Evolutionary conservation across 2,888 invertebrate genomes (phyloP).

Genomic region (Himalopsyche japonica): DNA sequence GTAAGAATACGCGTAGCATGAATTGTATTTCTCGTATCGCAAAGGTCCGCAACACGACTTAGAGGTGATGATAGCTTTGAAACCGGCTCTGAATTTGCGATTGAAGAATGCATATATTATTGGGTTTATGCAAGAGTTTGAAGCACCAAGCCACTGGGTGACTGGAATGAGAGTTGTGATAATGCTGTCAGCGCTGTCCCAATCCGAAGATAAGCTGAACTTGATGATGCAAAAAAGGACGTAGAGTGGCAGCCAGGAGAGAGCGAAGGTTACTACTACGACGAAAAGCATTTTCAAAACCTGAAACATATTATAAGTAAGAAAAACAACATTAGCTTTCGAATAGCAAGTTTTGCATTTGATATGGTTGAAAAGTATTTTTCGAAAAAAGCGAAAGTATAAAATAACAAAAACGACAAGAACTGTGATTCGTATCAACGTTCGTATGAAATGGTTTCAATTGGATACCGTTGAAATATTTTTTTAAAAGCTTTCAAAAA

Average conservation of each 20-base stretch:
- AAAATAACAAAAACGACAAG: too few relatives aligned
- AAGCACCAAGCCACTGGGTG: constrained; percentile 58
- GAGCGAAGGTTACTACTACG: constrained; percentile 57
- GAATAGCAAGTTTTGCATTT: too few relatives aligned
- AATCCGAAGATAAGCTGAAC: constrained; percentile 43
- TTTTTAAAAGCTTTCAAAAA: too few relatives aligned
- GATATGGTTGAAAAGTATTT: too few relatives aligned
- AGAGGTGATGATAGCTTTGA: constrained; percentile 52
- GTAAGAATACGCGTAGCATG: constrained; percentile 39
- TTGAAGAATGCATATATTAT: constrained; percentile 63
- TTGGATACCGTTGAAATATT: too few relatives aligned
- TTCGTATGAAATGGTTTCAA: not conserved
- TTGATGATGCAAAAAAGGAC: constrained; percentile 50
- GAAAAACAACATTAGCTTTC: not conserved
- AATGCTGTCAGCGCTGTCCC: constrained; percentile 43
- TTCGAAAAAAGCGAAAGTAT: too few relatives aligned
- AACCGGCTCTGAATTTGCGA: constrained; percentile 58
- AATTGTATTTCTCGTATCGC: constrained; percentile 41
- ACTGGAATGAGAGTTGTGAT: constrained; percentile 51
- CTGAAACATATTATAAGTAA: constrained; percentile 31
- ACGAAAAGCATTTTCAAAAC: constrained; percentile 58
- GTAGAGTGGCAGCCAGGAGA: constrained; percentile 61
- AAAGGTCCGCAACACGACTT: constrained; percentile 47
- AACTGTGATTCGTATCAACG: too few relatives aligned
- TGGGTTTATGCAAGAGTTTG: constrained; percentile 62